Evolutionary conservation across 1,140 invertebrate species (phyloP).

Genomic region (Drosophila tropicalis): DNA sequence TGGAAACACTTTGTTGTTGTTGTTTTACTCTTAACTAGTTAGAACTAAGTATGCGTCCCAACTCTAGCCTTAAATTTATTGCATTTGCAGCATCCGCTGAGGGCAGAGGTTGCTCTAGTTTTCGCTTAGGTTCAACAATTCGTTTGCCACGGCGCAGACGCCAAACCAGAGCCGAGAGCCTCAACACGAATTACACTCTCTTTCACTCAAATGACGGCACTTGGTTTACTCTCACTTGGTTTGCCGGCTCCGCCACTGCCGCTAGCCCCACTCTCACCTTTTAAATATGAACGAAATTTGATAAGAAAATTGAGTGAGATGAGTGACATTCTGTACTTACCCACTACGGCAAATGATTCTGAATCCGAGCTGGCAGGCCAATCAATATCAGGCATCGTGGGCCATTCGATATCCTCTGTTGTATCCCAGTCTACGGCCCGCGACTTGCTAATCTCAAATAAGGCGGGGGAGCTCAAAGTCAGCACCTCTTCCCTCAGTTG

Average conservation of each 20-base stretch:
- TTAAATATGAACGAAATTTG: conserved; percentile 44
- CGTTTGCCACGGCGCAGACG: conserved; percentile 49
- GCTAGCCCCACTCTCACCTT: conserved; percentile 52
- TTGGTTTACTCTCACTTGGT: conserved; percentile 40
- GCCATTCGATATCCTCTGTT: conserved; percentile 81
- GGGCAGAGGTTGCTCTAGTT: conserved; percentile 55
- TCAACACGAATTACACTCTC: not conserved
- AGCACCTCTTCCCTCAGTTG: conserved; percentile 88
- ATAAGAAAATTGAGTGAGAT: conserved; percentile 50
- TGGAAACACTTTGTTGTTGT: conserved; percentile 26
- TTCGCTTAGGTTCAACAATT: conserved; percentile 33
- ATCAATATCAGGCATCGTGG: conserved; percentile 68
- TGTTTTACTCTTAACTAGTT: conserved; percentile 13
- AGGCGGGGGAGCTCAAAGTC: conserved; percentile 87
- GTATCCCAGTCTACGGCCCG: conserved; percentile 88
- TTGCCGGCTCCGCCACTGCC: conserved; percentile 54
- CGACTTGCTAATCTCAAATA: conserved; percentile 92
- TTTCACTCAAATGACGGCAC: conserved; percentile 49
- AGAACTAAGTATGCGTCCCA: conserved; percentile 43
- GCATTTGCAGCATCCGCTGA: conserved; percentile 51
- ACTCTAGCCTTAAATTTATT: conserved; percentile 56
- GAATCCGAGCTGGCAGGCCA: conserved; percentile 68
- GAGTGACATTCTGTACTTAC: conserved; percentile 38
- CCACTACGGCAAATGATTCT: conserved; percentile 67
- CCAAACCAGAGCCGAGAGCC: conserved; percentile 16